Conservation (phyloP, 30 jellyfish, hydroid and myxozoan genomes). For the Cassiopea andromeda region DNA sequence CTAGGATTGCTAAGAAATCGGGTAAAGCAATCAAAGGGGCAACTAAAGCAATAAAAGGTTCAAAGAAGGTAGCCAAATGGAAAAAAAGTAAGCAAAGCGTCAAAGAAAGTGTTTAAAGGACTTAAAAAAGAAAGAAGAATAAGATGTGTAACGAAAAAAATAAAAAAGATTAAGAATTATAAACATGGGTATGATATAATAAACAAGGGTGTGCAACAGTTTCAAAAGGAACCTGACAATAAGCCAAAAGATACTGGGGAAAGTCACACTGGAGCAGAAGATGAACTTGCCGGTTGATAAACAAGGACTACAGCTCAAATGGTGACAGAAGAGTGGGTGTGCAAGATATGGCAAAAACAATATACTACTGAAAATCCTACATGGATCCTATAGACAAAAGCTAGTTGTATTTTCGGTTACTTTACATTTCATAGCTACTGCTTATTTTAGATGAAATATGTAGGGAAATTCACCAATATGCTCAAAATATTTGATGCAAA, state of each 20-base stretch:
- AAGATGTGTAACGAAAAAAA: background rate
- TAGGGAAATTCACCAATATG: too few species aligned
- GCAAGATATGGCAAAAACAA: background rate
- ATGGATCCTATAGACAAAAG: background rate
- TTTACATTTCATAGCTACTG: background rate
- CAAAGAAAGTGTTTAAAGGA: background rate
- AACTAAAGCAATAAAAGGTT: background rate
- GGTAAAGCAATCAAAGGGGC: background rate
- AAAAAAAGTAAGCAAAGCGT: background rate
- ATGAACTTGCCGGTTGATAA: background rate
- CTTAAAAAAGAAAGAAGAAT: background rate
- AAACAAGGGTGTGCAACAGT: background rate
- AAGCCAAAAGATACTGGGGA: background rate
- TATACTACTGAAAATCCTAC: background rate
- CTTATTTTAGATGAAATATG: too few species aligned
- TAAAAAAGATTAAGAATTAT: background rate
- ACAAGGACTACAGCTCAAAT: background rate
- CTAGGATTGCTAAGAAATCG: background rate
- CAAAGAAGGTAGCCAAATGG: background rate
- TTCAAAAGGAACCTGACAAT: background rate
- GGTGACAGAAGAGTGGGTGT: background rate
- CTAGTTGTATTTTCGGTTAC: background rate
- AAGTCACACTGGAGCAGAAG: background rate
- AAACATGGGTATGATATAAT: background rate
- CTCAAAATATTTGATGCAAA: too few species aligned